These are phyloP conservation scores for Cyprinodon diabolis DNA, from an alignment of 2,797 vertebrate genomes.

Conservation along the genomic window DNA sequence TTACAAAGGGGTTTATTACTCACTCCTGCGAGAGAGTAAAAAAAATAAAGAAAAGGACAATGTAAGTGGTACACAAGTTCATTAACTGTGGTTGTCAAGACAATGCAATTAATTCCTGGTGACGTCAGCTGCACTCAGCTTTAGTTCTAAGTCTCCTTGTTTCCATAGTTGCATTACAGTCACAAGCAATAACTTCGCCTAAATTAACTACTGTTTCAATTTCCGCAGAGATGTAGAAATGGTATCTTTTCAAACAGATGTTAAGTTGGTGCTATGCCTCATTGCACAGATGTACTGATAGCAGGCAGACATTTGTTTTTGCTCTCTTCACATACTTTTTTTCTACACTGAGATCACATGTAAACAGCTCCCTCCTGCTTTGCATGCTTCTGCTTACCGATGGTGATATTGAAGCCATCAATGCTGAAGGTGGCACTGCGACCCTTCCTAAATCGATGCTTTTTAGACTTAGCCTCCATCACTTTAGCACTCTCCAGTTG, in stretches of 20 bases:
- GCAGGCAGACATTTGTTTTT: conserved; percentile 11
- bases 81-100: conserved; percentile 72
- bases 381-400: conserved; percentile 85
- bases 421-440: conserved; percentile 96
- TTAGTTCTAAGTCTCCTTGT: conserved; percentile 57
- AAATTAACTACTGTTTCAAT: conserved; percentile 50
- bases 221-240: conserved; percentile 53
- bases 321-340: conserved; percentile 25
- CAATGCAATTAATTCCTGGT: conserved; percentile 63
- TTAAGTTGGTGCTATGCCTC: conserved; percentile 24
- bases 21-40: conserved; percentile 21
- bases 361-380: conserved; percentile 34
- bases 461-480: conserved; percentile 88
- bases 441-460: conserved; percentile 94
- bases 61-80: conserved; percentile 59
- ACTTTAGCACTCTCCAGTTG: conserved; percentile 61
- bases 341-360: conserved; percentile 22
- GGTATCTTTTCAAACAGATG: conserved; percentile 45
- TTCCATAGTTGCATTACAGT: conserved; percentile 66
- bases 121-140: conserved; percentile 63
- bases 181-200: conserved; percentile 58
- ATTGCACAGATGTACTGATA: conserved; percentile 21
- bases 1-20: conserved; percentile 11
- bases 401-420: conserved; percentile 96
- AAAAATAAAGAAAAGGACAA: conserved; percentile 21